Base-by-base conservation (phyloP, 2,797 vertebrate genomes). In the Poecilia velifera region DNA sequence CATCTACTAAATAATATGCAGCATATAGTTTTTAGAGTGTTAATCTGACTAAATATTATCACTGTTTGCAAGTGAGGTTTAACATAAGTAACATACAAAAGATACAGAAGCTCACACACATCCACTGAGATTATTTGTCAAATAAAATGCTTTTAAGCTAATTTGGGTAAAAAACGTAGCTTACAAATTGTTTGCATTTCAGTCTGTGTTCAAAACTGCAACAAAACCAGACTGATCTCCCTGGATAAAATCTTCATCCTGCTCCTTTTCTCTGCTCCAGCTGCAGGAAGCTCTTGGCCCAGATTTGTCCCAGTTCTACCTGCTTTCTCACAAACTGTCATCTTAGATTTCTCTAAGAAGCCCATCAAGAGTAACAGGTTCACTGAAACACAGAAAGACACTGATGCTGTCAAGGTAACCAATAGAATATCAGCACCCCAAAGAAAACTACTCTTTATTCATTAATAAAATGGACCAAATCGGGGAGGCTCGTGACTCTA, bases 261-360 rank as follows among this genome's bases (percentile, higher is more conserved):
- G n/a, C 68, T 64, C 75, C 4, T 34, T 75, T 57, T 43, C 3
- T 12, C 59, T 82, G 73, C 72, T 73, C 14, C 82, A 47, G 82
- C 83, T 73, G 81, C 86, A 87, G 83, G 86, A 84, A 72, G 76
- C 77, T 31, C 68, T 82, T 88, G 87, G 86, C 90, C 89, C 89
- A 91, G 78, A 91, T 93, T 88, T 81, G 34, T 71, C 6, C 12
- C 14, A n/a, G 59, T 81, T 79, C 81, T 76, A 90, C 90, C 90
- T 90, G 86, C 89, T 82, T 86, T 20, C 84, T 88, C 76, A 36
- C 84, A 80, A 81, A 12, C 82, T 89, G 88, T 91, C 89, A 88
- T 80, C 80, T 92, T 79, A 22, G 2, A 88, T 90, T 80, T 82
- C 72, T 85, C 79, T 82, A 80, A 85, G 79, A 70, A 74, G 73